Evolutionary conservation across 2,113 vertebrate genomes (phyloP).

Genomic region (Agelaius tricolor): DNA sequence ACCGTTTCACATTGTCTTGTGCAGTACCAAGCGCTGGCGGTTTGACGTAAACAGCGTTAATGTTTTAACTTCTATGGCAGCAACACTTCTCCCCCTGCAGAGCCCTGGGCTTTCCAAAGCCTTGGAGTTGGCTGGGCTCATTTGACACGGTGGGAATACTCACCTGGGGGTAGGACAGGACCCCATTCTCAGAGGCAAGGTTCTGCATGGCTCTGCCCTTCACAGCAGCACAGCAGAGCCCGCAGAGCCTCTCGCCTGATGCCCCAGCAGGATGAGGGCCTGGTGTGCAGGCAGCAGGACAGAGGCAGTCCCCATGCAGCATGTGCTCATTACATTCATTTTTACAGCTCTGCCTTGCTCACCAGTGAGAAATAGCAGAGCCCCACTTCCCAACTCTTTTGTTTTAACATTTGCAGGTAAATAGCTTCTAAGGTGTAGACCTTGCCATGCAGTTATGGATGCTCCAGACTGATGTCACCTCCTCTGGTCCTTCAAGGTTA

Average conservation of each 20-base stretch:
- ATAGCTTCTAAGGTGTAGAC: neutral
- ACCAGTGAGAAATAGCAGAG: neutral
- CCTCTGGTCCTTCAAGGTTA: neutral
- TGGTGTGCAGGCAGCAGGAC: neutral
- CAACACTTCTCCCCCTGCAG: rapidly evolving
- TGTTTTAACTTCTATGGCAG: neutral
- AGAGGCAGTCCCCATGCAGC: neutral
- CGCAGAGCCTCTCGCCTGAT: neutral
- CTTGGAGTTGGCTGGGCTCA: rapidly evolving
- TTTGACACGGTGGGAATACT: rapidly evolving
- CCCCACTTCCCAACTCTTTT: rapidly evolving
- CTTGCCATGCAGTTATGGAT: neutral
- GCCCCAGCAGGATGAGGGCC: neutral
- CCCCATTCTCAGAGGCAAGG: rapidly evolving
- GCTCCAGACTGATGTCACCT: neutral
- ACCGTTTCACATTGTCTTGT: slow-evolving; percentile 37
- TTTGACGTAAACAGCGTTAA: slow-evolving; percentile 17
- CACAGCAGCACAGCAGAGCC: neutral
- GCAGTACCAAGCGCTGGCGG: neutral
- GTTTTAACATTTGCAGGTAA: neutral
- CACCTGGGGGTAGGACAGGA: neutral
- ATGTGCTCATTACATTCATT: neutral
- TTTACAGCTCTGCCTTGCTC: neutral
- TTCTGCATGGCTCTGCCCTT: rapidly evolving
- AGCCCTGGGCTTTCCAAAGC: neutral